Evolutionary conservation across 1,140 invertebrate species (phyloP), one percentile per base, ranked within the genome.

Genomic region (Thaumatotibia leucotreta): DNA sequence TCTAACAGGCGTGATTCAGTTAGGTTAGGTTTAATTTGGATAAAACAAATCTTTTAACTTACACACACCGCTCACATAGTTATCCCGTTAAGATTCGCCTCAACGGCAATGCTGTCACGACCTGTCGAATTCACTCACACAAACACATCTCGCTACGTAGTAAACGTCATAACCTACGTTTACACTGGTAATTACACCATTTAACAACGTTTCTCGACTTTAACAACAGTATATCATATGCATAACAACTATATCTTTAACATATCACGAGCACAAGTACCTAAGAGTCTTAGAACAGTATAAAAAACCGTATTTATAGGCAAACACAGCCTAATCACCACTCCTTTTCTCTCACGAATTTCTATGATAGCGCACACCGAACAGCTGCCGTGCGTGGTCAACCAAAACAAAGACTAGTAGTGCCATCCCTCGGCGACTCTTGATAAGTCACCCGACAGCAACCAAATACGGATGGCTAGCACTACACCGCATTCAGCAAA

Each of bases 361-460:
- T 89, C 84, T 89, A 81, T 89, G 88, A 91, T 91, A 91, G 84
- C 86, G 80, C 89, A 91, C 88, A 91, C 86, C 88, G 82, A 91
- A 91, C 88, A 91, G 88, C 88, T 91, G 88, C 88, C 86, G 84
- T 83, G 84, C 76, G 86, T 84, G 81, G 78, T 87, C 84, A 77
- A 91, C 79, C 88, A 90, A 88, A 91, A 91, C 88, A 91, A 90
- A 90, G 77, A 83, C 84, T 35, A n/a, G 67, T 88, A 67, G 39
- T 70, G 88, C 66, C 81, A 87, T 83, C 88, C 88, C 61, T 68
- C 0, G 0, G 2, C 8, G 33, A 17, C 0, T 50, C 22, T 5
- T 24, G 4, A 22, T 39, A 49, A 2, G 27, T 23, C 5, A 49
- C 0, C 10, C 20, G 22, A n/a, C 20, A 6, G 2, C 62, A 32